Base-by-base conservation (phyloP, 2,888 invertebrate genomes). In the Thymelicus lineola region DNA sequence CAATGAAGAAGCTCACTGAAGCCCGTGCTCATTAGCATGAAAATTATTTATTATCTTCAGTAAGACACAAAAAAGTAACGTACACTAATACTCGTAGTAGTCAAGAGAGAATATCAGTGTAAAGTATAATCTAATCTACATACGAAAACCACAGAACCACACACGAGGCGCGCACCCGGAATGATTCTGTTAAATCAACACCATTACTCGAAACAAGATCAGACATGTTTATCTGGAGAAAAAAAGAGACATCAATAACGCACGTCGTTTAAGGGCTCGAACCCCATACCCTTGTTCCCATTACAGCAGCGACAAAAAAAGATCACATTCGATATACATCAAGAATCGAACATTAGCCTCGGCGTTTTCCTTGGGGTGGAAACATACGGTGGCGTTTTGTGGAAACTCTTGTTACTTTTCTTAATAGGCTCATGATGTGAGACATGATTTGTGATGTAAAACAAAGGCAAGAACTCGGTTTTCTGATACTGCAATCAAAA, bases 251-350 rank as follows among this genome's bases (percentile, higher is more conserved):
- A 91, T 92, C 91, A 91, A 91, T 92, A 91, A 89, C 88, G 63
- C 69, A 70, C 69, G 79, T 86, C 86, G 86, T 86, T 87, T 82
- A 81, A 79, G 82, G 76, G 76, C 81, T 80, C 80, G 55, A 58
- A 46, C 79, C 77, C 80, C 74, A 74, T 74, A 75, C 79, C 75
- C 78, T 71, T 71, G 66, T 78, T 75, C 79, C 81, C 84, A 84
- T 85, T 82, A 84, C 83, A 79, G 77, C 76, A 36, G 46, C 58
- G 74, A 79, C 77, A 80, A 81, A 83, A 77, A 82, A 83, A 88
- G 87, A 90, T 88, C 89, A 83, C 89, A 88, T 90, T 87, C 85
- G 89, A 87, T 89, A 86, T 84, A 89, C 88, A 89, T 91, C 90
- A 90, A 84, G 88, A 88, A 92, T 91, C 90, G 90, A 90, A 89